Base-by-base conservation (phyloP, 1,140 invertebrate species). In the Nasonia giraulti region DNA sequence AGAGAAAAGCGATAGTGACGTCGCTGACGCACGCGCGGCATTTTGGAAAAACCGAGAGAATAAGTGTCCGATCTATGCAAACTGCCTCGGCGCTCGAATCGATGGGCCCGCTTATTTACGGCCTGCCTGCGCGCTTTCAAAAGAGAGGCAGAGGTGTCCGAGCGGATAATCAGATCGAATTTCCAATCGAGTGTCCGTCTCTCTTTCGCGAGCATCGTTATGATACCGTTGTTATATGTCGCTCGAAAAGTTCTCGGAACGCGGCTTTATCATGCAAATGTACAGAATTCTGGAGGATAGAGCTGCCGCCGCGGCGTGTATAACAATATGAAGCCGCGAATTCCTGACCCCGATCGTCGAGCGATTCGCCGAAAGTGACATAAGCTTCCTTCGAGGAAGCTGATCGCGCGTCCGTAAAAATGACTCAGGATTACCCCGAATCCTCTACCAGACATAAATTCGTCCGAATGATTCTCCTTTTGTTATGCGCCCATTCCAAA, bases 51-150 rank as follows among this genome's bases (percentile, higher is more conserved):
- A 8, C 12, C 8, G 55, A 27, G 14, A 17, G 27, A 78, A 74
- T 74, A 17, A n/a, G 40, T 27, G 50, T 17, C 17, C n/a, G 74
- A 84, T 71, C 76, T 85, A 85, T 80, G 79, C 44, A 76, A 75
- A 77, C 7, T 11, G 12, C 37, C 23, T 74, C 17, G 33, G 33
- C 6, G 3, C 6, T 74, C 31, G 55, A 62, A 62, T 20, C 55
- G 5, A 62, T 3, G 2, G 11, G n/a, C 20, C 17, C 7, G 27
- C 12, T 17, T 55, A 12, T 55, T 55, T 55, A 10, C 50, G 50
- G 50, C 47, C 5, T 27, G 37, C 37, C 37, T 1, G 8, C 40
- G 40, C 40, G 40, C 40, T 10, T 44, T 7, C 8, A 10, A 7
- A 14, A 12, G 50, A 17, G 17, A 12, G 55, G 0, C 12, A 62